Evolutionary conservation across 1,140 invertebrate species (phyloP).

Genomic region (Solen grandis): DNA sequence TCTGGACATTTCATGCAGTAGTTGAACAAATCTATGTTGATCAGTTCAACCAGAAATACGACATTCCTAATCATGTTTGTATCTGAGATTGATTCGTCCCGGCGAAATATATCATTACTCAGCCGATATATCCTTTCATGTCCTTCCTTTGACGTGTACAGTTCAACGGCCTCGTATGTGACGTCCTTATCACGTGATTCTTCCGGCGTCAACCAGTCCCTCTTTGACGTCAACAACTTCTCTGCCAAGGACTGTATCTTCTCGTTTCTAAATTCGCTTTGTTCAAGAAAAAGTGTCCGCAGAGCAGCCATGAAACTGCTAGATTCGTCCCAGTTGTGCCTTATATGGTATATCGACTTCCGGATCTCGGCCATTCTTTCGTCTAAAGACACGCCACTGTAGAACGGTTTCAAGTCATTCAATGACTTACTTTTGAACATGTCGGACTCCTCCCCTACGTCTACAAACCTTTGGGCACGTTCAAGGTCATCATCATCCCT

Average conservation of each 20-base stretch:
- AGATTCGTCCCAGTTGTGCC: slow-evolving; percentile 47
- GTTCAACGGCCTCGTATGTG: slow-evolving; percentile 41
- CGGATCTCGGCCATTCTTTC: slow-evolving; percentile 46
- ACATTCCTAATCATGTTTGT: slow-evolving; percentile 37
- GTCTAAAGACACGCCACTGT: slow-evolving; percentile 28
- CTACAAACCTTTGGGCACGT: slow-evolving; percentile 32
- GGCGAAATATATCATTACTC: slow-evolving; percentile 50
- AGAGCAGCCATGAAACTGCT: slow-evolving; percentile 18
- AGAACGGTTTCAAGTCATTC: slow-evolving; percentile 49
- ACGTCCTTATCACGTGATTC: slow-evolving; percentile 12
- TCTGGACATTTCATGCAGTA: slow-evolving; percentile 49
- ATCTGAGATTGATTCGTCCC: slow-evolving; percentile 25
- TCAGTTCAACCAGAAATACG: slow-evolving; percentile 58
- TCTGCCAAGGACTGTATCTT: neutral
- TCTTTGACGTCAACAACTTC: slow-evolving; percentile 16
- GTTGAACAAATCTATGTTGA: slow-evolving; percentile 62
- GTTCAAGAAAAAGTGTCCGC: slow-evolving; percentile 7
- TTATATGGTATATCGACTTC: slow-evolving; percentile 42
- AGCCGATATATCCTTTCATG: slow-evolving; percentile 44
- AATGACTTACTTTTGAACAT: slow-evolving; percentile 44
- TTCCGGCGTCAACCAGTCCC: slow-evolving; percentile 18
- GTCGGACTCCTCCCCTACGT: slow-evolving; percentile 29
- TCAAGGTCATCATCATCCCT: slow-evolving; percentile 6
- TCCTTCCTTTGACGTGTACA: slow-evolving; percentile 60
- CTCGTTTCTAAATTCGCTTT: slow-evolving; percentile 28